Evolutionary conservation across 2,113 vertebrate species (phyloP).

Genomic region (Cottus gobio): DNA sequence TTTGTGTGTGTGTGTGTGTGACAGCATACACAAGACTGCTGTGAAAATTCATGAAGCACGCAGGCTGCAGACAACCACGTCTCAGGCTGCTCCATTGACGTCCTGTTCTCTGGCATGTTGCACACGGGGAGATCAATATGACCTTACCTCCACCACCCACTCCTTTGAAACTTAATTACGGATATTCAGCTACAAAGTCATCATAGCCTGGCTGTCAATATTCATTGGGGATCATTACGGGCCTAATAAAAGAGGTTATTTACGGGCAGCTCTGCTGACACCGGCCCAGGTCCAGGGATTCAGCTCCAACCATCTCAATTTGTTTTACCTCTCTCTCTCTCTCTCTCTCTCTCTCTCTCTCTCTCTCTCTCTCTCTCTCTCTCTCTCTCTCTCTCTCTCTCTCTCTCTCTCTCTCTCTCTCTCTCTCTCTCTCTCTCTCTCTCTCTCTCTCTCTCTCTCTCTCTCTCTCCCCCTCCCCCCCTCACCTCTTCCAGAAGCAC

Average conservation of each 20-base stretch:
- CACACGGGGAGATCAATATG: conserved; percentile 82
- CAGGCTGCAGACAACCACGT: conserved; percentile 60
- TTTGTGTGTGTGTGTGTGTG: conserved; percentile 6
- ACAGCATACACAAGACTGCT: conserved; percentile 16
- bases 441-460: conserved; percentile 25
- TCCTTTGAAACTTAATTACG: conserved; percentile 88
- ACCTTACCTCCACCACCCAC: conserved; percentile 83
- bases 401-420: conserved; percentile 30
- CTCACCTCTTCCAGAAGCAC: conserved; percentile 77
- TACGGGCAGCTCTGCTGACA: conserved; percentile 81
- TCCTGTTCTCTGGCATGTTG: conserved; percentile 83
- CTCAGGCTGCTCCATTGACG: conserved; percentile 75
- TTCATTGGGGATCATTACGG: conserved; percentile 86
- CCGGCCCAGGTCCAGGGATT: conserved; percentile 71
- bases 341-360: conserved; percentile 19
- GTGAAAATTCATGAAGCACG: conserved; percentile 67
- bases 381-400: conserved; percentile 12
- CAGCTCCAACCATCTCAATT: conserved; percentile 80
- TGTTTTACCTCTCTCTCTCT: conserved; percentile 55
- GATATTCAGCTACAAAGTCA: conserved; percentile 87
- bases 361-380: conserved; percentile 41
- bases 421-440: conserved; percentile 32
- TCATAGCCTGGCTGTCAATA: conserved; percentile 85
- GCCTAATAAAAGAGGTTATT: conserved; percentile 86
- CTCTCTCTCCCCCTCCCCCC: conserved; percentile 39